phyloP scores from a whole-genome alignment of 2,113 vertebrate species.

The Alaudala cheleensis region DNA sequence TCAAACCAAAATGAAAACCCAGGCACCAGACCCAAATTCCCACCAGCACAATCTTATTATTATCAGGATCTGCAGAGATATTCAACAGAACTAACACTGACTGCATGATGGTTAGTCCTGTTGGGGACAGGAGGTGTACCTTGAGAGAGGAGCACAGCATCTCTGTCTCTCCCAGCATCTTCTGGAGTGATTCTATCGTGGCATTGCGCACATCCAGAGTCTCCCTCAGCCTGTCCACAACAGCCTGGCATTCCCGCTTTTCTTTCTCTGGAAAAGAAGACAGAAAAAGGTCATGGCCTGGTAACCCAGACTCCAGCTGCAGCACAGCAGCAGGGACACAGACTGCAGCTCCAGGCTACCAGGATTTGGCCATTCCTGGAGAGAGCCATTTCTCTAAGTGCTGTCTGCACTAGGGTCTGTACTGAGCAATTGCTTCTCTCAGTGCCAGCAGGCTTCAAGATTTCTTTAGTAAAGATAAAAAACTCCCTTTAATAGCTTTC shows the following conservation, averaged over 20 bases:
- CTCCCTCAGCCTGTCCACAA: constrained; percentile 81
- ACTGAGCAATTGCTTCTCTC: neutral
- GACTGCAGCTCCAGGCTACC: neutral
- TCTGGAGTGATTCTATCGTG: constrained; percentile 82
- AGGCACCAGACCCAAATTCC: neutral
- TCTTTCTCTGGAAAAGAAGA: constrained; percentile 80
- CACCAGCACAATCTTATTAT: neutral
- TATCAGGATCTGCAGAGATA: neutral
- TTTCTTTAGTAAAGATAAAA: constrained; percentile 51
- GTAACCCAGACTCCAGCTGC: neutral
- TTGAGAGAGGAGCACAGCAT: constrained; percentile 87
- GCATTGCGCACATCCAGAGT: constrained; percentile 83
- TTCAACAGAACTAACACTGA: neutral
- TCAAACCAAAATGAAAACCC: neutral
- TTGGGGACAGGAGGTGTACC: constrained; percentile 64
- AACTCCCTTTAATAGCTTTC: constrained; percentile 38
- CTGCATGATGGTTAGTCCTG: neutral
- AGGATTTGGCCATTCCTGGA: neutral
- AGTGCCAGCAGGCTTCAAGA: constrained; percentile 26
- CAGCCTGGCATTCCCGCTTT: constrained; percentile 81
- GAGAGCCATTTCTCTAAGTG: constrained; percentile 11
- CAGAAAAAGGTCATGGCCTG: neutral
- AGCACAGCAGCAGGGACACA: neutral
- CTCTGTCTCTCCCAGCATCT: constrained; percentile 82
- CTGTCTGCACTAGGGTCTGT: neutral